Evolutionary conservation across 2,113 vertebrate species (phyloP), one percentile per base, ranked within the genome.

Genomic region (Nettapus auritus): DNA sequence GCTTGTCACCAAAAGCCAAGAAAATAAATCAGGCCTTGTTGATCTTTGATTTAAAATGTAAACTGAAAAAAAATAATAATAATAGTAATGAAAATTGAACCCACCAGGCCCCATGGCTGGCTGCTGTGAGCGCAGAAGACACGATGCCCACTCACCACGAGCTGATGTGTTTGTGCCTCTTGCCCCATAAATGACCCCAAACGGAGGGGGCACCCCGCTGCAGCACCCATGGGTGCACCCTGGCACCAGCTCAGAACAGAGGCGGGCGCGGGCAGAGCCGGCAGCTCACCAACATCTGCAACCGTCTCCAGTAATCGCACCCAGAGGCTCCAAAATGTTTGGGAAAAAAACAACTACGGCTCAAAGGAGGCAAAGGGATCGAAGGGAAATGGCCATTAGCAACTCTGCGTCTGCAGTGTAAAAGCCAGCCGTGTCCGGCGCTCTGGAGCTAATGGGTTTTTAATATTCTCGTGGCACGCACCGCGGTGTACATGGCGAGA

Each of bases 331-430:
- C 79, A 88, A 91, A 96, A 91, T 71, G 42, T 60, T 75, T 74
- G 73, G 86, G 42, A 63, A 83, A 88, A 94, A 94, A 66, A 60
- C 71, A 83, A 81, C 83, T 56, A 67, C 8, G 78, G 69, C 88
- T 94, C 71, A 93, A 84, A 97, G 86, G 68, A 95, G 88, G 34
- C 18, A 26, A 36, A 86, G 86, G 71, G 82, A 94, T 96, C 20
- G 53, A 96, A 94, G 90, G 56, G 56, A 95, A 96, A 68, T 53
- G 93, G 88, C 90, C 88, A 90, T 96, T 94, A 96, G 76, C 95
- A 91, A 3, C 22, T 23, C 60, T 94, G 60, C 85, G 88, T 88
- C 93, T 94, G 91, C 84, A 94, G 90, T 59, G 26, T 75, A 84
- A 88, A 56, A 76, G 68, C 91, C 85, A 87, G 92, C 83, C 83